phyloP scores from a whole-genome alignment of 2,113 vertebrate species.

The Catagonus wagneri region DNA sequence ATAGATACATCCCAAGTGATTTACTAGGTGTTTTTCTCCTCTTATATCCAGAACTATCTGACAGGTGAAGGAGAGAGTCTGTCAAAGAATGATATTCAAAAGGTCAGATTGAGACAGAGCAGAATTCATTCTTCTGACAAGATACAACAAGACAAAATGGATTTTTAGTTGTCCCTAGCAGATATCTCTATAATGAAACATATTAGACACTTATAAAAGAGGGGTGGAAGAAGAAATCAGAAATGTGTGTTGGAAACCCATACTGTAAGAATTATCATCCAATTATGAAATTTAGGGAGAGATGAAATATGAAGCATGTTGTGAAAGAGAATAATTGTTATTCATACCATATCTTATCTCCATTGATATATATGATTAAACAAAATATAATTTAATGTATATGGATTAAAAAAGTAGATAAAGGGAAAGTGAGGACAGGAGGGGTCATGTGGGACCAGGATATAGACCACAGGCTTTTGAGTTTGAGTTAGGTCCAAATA shows the following conservation, averaged over 20 bases:
- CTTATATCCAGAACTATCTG: constrained; percentile 60
- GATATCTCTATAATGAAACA: constrained; percentile 36
- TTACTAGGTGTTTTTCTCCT: constrained; percentile 58
- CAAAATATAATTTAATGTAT: not conserved
- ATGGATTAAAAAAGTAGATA: not conserved
- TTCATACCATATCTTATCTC: not conserved
- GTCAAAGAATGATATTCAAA: constrained; percentile 67
- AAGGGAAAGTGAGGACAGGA: not conserved
- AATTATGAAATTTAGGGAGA: not conserved
- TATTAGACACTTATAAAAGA: constrained; percentile 48
- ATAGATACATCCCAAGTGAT: constrained; percentile 58
- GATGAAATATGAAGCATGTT: not conserved
- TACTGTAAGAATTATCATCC: not conserved
- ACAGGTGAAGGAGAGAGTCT: constrained; percentile 67
- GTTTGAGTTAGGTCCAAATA: not conserved
- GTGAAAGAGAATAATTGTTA: constrained; percentile 46
- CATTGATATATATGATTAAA: not conserved
- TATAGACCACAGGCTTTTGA: not conserved
- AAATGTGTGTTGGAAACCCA: not conserved
- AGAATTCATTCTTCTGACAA: constrained; percentile 70
- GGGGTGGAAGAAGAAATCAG: constrained; percentile 22
- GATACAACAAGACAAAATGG: constrained; percentile 62
- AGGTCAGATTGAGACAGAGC: constrained; percentile 56
- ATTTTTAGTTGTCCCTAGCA: constrained; percentile 52
- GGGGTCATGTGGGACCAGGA: not conserved